Base-by-base conservation (phyloP, 1,140 invertebrate genomes). In the Wiebesia pumilae region DNA sequence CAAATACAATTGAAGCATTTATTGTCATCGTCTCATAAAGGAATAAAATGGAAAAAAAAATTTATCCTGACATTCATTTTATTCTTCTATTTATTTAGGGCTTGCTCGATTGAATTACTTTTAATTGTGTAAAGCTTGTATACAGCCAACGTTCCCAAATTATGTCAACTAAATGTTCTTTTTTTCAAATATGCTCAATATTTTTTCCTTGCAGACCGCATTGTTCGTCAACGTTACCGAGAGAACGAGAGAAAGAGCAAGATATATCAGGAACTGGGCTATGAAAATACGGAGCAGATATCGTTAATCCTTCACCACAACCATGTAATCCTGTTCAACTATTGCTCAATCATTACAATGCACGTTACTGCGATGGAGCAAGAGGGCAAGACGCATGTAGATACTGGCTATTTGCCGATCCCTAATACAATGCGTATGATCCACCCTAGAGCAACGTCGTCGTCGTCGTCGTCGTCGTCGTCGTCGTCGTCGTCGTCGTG, bases 241-340 rank as follows among this genome's bases (percentile, higher is more conserved):
- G 51, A 54, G 51, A 38, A 40, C 51, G 35, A 88, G 85, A 87
- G 6, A 2, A 16, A 54, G 51, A 38, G 54, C 51, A 47, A 88
- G 85, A 87, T 87, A 87, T 88, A 88, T 88, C 82, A 83, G 62
- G 38, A 38, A 51, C 54, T 35, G 43, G 67, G 54, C 58, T 77
- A 79, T n/a, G 83, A 84, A 85, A 81, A 65, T 58, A 62, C 40
- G n/a, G 27, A 4, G 58, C 43, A 85, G 84, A 81, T 81, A 73
- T 89, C 83, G 80, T 77, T 89, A 89, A 89, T 89, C 84, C 85
- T 24, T 65, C 81, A 81, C 65, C 62, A 88, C 87, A 88, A 87
- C 85, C 73, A 67, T 85, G 80, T 87, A 88, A 89, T 88, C 84
- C 88, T 79, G 83, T 81, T 84, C 81, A 85, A 87, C 87, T 87